Evolutionary conservation across 2,113 vertebrate species (phyloP).

Genomic region (Hippocampus comes): DNA sequence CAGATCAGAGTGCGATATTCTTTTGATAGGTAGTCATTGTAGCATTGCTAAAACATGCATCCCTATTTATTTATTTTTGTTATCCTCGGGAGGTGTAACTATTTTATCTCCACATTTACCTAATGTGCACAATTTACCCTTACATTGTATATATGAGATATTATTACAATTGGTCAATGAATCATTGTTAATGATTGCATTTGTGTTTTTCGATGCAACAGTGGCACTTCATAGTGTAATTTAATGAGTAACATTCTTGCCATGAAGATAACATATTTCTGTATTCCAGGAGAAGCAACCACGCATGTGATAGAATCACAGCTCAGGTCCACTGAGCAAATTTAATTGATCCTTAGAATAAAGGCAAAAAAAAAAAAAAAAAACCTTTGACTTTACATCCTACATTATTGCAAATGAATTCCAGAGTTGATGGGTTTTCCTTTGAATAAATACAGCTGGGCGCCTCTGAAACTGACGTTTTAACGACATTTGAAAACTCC

Average conservation of each 20-base stretch:
- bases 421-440: background rate
- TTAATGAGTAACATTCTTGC: background rate
- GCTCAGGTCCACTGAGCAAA: background rate
- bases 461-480: background rate
- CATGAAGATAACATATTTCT: background rate
- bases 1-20: too few species aligned
- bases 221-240: background rate
- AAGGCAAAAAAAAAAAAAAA: background rate
- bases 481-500: background rate
- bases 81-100: too few species aligned
- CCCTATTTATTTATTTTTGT: too few species aligned
- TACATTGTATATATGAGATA: too few species aligned
- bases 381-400: background rate
- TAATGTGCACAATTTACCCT: too few species aligned
- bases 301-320: background rate
- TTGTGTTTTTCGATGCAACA: background rate
- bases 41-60: too few species aligned
- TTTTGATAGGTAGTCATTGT: too few species aligned
- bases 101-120: too few species aligned
- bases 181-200: background rate
- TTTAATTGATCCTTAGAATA: background rate
- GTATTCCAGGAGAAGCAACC: background rate
- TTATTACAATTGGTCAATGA: background rate
- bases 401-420: background rate
- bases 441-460: background rate